Evolutionary conservation across 1,140 invertebrate species (phyloP).

Genomic region (Rhynchophorus ferrugineus): DNA sequence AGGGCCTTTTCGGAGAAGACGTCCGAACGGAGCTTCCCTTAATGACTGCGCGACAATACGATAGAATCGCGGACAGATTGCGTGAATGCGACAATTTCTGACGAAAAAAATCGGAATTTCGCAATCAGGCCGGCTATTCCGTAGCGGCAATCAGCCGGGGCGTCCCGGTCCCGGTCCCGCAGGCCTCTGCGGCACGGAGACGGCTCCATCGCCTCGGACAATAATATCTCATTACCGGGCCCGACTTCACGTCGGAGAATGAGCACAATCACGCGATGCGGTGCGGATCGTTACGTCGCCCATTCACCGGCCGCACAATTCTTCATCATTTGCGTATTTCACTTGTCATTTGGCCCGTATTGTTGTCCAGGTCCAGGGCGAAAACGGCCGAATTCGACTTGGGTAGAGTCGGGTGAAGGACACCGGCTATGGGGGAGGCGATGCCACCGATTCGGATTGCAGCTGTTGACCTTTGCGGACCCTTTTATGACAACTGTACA

Average conservation of each 20-base stretch:
- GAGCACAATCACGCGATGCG: constrained; percentile 37
- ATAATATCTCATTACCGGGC: constrained; percentile 25
- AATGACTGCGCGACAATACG: constrained; percentile 8
- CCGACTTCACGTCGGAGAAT: constrained; percentile 37
- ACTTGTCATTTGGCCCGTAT: constrained; percentile 46
- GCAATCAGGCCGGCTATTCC: constrained; percentile 17
- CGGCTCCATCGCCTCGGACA: constrained; percentile 14
- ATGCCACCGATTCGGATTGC: too few relatives aligned
- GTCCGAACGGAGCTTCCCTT: too few relatives aligned
- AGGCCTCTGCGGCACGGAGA: background rate
- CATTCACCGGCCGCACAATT: constrained; percentile 44
- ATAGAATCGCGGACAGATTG: constrained; percentile 12
- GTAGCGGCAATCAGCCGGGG: constrained; percentile 12
- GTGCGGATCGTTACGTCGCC: constrained; percentile 38
- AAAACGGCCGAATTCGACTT: background rate
- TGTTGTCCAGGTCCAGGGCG: constrained; percentile 29
- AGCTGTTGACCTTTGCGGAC: too few relatives aligned
- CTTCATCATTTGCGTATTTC: constrained; percentile 50
- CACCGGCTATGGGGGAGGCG: too few relatives aligned
- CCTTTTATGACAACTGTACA: too few relatives aligned
- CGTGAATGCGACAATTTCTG: constrained; percentile 8
- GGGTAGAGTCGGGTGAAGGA: too few relatives aligned
- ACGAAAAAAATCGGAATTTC: constrained; percentile 11
- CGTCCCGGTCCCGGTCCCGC: constrained; percentile 10
- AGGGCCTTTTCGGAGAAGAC: too few relatives aligned